Percentiles rank a stretch among this genome's conserved stretches.
These are phyloP conservation scores for Papilio gigon DNA, from an alignment of 2,888 invertebrate genomes.

Conservation along the genomic window DNA sequence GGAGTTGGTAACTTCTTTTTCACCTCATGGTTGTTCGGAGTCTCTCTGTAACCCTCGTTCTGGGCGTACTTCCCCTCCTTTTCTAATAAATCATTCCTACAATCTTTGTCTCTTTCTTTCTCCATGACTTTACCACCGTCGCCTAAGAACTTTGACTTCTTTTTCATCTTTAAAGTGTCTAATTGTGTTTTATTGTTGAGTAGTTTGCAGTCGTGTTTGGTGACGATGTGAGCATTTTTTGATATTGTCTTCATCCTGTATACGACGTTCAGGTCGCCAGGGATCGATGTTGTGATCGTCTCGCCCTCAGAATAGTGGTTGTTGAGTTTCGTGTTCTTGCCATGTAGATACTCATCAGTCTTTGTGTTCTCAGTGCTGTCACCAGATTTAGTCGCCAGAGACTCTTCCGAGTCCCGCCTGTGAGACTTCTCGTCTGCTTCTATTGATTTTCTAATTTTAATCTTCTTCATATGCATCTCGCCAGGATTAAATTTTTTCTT, in stretches of 20 bases:
- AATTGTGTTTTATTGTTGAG: conserved; percentile 67
- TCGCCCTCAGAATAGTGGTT: conserved; percentile 69
- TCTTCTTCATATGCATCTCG: conserved; percentile 79
- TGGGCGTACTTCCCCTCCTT: conserved; percentile 81
- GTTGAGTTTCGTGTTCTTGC: conserved; percentile 70
- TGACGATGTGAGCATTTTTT: conserved; percentile 78
- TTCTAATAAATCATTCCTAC: conserved; percentile 82
- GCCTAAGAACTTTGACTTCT: conserved; percentile 69
- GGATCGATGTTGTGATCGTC: conserved; percentile 70
- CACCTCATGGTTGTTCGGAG: conserved; percentile 67
- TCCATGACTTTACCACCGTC: conserved; percentile 62
- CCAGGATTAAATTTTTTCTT: conserved; percentile 81
- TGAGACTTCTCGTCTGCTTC: conserved; percentile 70
- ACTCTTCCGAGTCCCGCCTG: conserved; percentile 68
- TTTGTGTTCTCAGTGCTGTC: conserved; percentile 67
- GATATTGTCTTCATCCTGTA: conserved; percentile 78
- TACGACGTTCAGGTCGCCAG: conserved; percentile 71
- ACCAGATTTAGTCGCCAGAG: conserved; percentile 63
- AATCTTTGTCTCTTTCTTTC: conserved; percentile 79
- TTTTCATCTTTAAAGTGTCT: conserved; percentile 72
- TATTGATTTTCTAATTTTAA: conserved; percentile 74
- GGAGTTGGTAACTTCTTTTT: conserved; percentile 76
- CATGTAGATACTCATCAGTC: conserved; percentile 74
- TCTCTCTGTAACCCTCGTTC: conserved; percentile 80
- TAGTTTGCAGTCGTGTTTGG: conserved; percentile 74